Evolutionary conservation across 1,140 invertebrate species (phyloP), one percentile per base, ranked within the genome.

Genomic region (Gryon sp.): DNA sequence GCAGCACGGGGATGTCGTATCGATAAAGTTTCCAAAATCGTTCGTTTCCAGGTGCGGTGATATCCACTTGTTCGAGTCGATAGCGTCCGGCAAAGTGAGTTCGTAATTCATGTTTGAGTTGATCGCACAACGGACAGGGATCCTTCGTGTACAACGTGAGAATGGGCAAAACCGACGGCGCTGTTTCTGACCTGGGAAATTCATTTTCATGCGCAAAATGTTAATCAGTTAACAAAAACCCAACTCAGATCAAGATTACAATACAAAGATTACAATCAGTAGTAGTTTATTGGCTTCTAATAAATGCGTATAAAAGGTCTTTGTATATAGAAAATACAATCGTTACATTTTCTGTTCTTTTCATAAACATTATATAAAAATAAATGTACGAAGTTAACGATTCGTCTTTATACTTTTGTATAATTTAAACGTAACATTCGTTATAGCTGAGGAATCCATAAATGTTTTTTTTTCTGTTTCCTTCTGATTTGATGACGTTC

Each of bases 1-100:
- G 95, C 80, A 97, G 88, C 8, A 97, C 95, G 41, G 96, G 96
- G 81, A 97, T 97, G 84, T 97, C 95, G 84, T 93, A 91, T 57
- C 92, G 90, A 82, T 96, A 98, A n/a, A 95, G 88, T 53, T 92
- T 87, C 48, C 92, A 88, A 90, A 92, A 95, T 53, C 90, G 88
- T 46, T 94, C 80, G 84, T 97, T 96, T 81, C 92, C 93, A 78
- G 91, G 90, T 9, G 89, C 85, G 8, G 91, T 92, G 20, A 97
- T 97, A 85, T 96, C 92, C 41, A 97, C 91, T 86, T 93, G 92
- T 86, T 94, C 88, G 48, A 95, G 89, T 20, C 86, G 85, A 81
- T 93, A 91, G 77, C 90, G 89, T 76, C 91, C 84, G 66, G 87
- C 81, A 77, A 92, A 94, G 45, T 80, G 74, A 0, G 90, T 86